Base-by-base conservation (phyloP, 2,113 vertebrate genomes). In the Seriola aureovittata region DNA sequence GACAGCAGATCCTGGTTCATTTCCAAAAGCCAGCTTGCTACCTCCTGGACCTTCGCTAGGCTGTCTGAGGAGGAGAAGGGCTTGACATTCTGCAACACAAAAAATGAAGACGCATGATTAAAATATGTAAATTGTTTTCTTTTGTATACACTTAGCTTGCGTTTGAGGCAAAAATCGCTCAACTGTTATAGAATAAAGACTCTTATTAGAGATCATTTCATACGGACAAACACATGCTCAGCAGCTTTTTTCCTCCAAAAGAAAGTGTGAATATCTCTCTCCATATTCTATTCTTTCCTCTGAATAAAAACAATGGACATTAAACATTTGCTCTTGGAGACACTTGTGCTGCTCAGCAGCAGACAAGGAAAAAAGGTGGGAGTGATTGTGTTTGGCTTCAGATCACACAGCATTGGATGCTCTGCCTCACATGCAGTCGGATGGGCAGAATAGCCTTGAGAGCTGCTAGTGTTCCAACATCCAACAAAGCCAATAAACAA, bases 11-110 rank as follows among this genome's bases (percentile, higher is more conserved):
- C 98, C 96, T 98, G 98, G 98, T 99, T 99, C 98, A 99, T 99
- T 98, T 99, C 98, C 98, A 99, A 99, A 98, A 99, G 97, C 98
- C 98, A 99, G 98, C 97, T 99, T 99, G 98, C 98, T 96, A 99
- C 98, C 97, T 99, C 98, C 96, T 99, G 98, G 91, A 99, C 98
- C 96, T 99, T 99, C 94, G 96, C 97, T 98, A 99, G 96, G 96
- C 98, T 99, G 96, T 98, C 97, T 96, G 97, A 99, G 93, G 98
- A 98, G 92, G 97, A 95, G 96, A 99, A 98, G 91, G 95, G 91
- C 96, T 99, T 99, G 97, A 96, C 97, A 99, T 98, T 97, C 98
- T 99, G 94, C 59, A 85, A 87, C 2, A 68, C 23, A 87, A 78
- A 36, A 68, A n/a, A 63, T 17, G 3, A 75, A 17, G 4, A 62